Conservation (phyloP, 2,113 vertebrate genomes). For the Dascyllus trimaculatus region DNA sequence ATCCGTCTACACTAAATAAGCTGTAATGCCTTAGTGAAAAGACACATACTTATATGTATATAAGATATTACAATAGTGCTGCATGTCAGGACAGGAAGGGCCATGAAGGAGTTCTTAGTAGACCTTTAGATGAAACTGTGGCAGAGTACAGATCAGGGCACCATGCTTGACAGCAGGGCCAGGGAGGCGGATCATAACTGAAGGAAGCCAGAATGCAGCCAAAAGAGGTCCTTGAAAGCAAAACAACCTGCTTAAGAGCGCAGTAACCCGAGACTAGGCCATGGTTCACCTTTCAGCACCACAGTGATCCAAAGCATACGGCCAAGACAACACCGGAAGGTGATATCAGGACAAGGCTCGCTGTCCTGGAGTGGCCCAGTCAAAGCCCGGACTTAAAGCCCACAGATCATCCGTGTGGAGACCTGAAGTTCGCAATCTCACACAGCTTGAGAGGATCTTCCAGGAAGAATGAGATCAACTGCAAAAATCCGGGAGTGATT, state of each 20-base stretch:
- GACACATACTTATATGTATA: no score
- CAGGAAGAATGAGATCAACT: neutral
- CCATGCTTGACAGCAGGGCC: neutral
- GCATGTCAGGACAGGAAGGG: no score
- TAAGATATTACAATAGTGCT: no score
- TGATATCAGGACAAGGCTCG: neutral
- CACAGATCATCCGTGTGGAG: neutral
- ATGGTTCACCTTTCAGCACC: slow-evolving; percentile 7
- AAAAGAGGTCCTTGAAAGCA: no score
- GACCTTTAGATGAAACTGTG: no score
- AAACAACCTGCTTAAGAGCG: neutral
- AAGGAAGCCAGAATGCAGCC: neutral
- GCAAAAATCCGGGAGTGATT: neutral
- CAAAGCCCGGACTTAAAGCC: neutral
- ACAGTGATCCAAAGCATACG: neutral
- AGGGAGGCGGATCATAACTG: neutral
- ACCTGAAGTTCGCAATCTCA: neutral
- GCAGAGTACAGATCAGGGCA: no score
- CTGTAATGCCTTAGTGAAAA: no score
- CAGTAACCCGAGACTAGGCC: neutral
- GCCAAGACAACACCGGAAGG: neutral
- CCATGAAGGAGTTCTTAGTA: no score
- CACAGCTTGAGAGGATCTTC: neutral
- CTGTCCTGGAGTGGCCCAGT: neutral
- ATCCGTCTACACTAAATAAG: no score